Percentiles rank a stretch among this genome's conserved stretches.
These are phyloP conservation scores for Virgularia gustaviana DNA, from an alignment of 92 coral and sea anemone genomes.

Conservation along the genomic window DNA sequence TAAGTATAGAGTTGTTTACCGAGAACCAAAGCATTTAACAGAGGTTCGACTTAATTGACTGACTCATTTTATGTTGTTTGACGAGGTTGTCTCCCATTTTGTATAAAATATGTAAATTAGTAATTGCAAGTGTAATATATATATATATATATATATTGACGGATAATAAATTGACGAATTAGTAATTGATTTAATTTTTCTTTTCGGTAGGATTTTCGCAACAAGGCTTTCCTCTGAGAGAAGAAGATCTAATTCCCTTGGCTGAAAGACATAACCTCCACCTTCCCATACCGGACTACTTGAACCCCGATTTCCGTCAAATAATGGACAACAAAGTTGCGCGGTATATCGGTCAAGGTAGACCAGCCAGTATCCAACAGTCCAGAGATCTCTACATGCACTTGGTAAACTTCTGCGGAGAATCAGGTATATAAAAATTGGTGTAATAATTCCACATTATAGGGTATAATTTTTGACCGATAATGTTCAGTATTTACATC, in stretches of 20 bases:
- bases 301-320: background rate
- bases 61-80: background rate
- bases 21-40: too few species aligned
- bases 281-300: slow-evolving; percentile 10
- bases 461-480: too few species aligned
- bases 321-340: background rate
- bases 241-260: background rate
- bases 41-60: too few species aligned
- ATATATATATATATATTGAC: too few species aligned
- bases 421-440: slow-evolving; percentile 5
- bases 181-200: too few species aligned
- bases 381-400: slow-evolving; percentile 1
- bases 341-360: background rate
- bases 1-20: too few species aligned
- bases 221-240: background rate
- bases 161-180: too few species aligned
- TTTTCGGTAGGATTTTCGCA: slow-evolving; percentile 16
- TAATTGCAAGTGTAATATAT: background rate
- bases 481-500: too few species aligned
- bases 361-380: background rate
- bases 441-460: too few species aligned
- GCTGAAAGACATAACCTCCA: background rate
- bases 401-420: slow-evolving; percentile 3
- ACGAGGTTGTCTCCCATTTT: background rate
- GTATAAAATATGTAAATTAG: background rate